These are phyloP conservation scores for Meloidogyne hapla DNA, from an alignment of 1,140 invertebrate genomes.

Conservation along the genomic window DNA sequence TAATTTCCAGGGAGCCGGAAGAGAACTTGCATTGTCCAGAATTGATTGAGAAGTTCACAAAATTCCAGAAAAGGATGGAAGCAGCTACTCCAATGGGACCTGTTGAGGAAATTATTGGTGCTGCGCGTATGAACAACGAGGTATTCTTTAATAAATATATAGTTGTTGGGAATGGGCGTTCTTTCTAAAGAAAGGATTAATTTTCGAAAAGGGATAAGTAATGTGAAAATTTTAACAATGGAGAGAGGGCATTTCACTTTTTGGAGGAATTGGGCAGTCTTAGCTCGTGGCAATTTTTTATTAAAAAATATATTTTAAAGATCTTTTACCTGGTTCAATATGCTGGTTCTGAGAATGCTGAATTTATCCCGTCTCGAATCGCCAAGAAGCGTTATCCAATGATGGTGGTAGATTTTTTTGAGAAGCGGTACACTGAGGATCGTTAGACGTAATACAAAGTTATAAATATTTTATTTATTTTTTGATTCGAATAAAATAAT, in stretches of 20 bases:
- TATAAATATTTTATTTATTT: neutral
- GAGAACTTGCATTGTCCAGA: slow-evolving; percentile 14
- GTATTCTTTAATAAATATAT: neutral
- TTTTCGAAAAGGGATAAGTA: too few species aligned
- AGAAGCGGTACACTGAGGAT: neutral
- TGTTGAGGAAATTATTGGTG: slow-evolving; percentile 7
- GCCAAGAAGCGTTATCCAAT: slow-evolving; percentile 8
- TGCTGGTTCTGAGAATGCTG: neutral
- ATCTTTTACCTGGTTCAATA: slow-evolving; percentile 19
- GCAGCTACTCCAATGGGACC: neutral
- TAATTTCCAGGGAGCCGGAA: slow-evolving; percentile 24
- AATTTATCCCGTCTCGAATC: slow-evolving; percentile 2
- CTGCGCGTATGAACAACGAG: slow-evolving; percentile 14
- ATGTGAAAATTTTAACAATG: too few species aligned
- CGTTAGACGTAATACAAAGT: neutral
- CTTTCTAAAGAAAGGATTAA: neutral
- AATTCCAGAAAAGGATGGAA: neutral
- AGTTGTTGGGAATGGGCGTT: too few species aligned
- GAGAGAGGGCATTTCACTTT: neutral
- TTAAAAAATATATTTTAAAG: slow-evolving; percentile 16
- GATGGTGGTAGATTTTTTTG: slow-evolving; percentile 31
- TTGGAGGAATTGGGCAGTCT: too few species aligned
- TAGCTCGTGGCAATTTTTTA: neutral
- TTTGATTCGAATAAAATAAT: too few species aligned
- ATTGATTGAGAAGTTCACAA: neutral